phyloP scores from a whole-genome alignment of 2,113 vertebrate genomes.

The Chelonoidis abingdonii region DNA sequence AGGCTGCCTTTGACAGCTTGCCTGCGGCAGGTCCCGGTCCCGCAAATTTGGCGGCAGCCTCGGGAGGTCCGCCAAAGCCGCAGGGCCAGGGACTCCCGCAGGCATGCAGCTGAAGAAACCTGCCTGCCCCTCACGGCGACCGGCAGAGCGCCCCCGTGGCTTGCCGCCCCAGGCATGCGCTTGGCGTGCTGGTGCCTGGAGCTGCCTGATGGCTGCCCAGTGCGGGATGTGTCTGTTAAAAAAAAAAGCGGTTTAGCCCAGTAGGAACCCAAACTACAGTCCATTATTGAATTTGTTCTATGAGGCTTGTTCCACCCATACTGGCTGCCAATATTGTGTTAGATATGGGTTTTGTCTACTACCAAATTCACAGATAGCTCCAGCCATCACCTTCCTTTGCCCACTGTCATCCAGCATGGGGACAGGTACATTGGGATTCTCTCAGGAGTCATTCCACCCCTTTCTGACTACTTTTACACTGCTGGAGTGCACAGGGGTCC shows the following conservation, averaged over 20 bases:
- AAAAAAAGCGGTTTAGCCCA: neutral
- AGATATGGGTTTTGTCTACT: neutral
- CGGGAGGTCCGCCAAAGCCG: too few relatives aligned
- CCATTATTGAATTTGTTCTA: neutral
- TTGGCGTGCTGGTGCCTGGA: too few relatives aligned
- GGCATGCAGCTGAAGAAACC: too few relatives aligned
- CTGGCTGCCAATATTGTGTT: neutral
- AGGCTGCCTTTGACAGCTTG: too few relatives aligned
- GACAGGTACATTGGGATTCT: neutral
- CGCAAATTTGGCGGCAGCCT: too few relatives aligned
- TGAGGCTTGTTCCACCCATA: neutral
- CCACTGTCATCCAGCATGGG: neutral
- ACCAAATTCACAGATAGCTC: neutral
- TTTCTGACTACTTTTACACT: neutral
- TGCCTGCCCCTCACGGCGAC: too few relatives aligned
- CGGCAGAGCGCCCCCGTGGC: too few relatives aligned
- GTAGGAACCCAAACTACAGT: neutral
- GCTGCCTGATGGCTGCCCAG: neutral
- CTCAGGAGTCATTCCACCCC: neutral
- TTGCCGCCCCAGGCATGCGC: too few relatives aligned
- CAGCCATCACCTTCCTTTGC: neutral
- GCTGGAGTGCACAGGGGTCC: neutral
- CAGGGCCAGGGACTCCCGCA: too few relatives aligned
- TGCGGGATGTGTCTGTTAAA: neutral
- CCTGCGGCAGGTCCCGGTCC: too few relatives aligned